A percentile compares a stretch with the other conserved stretches of the same genome.
Evolutionary conservation across 2,888 invertebrate genomes (phyloP).

Genomic region (Mystacides longicornis): DNA sequence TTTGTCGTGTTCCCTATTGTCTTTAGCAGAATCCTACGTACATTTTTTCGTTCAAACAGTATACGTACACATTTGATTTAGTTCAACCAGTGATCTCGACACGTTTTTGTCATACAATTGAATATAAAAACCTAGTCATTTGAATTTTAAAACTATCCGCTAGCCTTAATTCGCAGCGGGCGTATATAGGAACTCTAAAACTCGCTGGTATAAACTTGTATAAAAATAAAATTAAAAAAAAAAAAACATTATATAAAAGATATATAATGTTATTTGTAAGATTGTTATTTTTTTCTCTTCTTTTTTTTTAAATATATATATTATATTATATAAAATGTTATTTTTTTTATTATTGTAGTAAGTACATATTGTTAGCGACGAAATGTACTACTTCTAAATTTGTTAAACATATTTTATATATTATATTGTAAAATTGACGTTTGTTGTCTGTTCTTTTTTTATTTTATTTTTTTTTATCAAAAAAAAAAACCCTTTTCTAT

Average conservation of each 20-base stretch:
- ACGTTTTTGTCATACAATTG: slow-evolving; percentile 30
- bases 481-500: too few species aligned
- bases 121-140: slow-evolving; percentile 51
- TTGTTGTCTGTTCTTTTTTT: not conserved
- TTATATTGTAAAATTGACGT: not conserved
- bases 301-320: not conserved
- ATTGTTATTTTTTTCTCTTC: not conserved
- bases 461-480: not conserved
- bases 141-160: slow-evolving; percentile 48
- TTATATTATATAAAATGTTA: too few species aligned
- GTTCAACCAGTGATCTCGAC: slow-evolving; percentile 20
- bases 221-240: too few species aligned
- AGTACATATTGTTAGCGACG: too few species aligned
- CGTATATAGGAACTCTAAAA: slow-evolving; percentile 68
- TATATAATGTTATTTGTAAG: not conserved
- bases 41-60: too few species aligned
- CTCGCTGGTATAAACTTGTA: slow-evolving; percentile 62
- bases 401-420: slow-evolving; percentile 12
- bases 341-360: slow-evolving; percentile 1
- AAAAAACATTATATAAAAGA: not conserved
- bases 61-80: slow-evolving; percentile 22
- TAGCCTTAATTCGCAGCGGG: slow-evolving; percentile 37
- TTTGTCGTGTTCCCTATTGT: too few species aligned
- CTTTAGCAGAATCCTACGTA: too few species aligned
- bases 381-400: slow-evolving; percentile 43